Evolutionary conservation across 2,888 invertebrate species (phyloP).

Genomic region (Tetranychus truncatus): DNA sequence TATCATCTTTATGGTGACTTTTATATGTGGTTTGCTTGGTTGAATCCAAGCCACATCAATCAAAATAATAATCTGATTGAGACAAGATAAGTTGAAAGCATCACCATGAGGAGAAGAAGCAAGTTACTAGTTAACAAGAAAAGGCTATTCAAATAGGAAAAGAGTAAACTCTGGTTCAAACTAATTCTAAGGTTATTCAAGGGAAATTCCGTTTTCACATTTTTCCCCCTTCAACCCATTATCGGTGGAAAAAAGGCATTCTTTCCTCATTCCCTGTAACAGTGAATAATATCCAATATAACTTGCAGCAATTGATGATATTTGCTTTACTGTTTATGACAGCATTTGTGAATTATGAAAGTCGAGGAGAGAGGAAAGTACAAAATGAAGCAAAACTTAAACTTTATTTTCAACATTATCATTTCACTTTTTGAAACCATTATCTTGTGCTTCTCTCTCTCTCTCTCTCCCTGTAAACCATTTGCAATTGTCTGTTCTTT

Average conservation of each 20-base stretch:
- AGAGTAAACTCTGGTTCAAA: not conserved
- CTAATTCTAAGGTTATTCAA: too few species aligned
- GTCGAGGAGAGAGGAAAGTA: not conserved
- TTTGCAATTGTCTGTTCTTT: not conserved
- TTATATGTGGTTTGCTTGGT: not conserved
- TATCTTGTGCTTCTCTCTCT: too few species aligned
- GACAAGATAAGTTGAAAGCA: not conserved
- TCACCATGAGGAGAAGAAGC: not conserved
- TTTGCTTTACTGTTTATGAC: too few species aligned
- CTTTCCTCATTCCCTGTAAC: too few species aligned
- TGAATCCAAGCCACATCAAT: not conserved
- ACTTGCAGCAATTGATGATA: too few species aligned
- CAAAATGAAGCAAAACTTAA: not conserved
- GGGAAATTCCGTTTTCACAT: too few species aligned
- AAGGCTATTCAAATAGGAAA: not conserved
- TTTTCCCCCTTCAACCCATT: too few species aligned
- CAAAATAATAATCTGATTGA: not conserved
- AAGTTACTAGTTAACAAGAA: not conserved
- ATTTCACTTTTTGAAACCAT: not conserved
- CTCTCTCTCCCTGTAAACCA: not conserved
- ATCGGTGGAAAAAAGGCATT: too few species aligned
- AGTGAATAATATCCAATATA: too few species aligned
- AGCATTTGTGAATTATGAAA: not conserved
- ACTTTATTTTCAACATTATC: not conserved
- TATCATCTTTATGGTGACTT: too few species aligned